Base-by-base conservation (phyloP, 2,888 invertebrate species). In the Chymomyza amoena region DNA sequence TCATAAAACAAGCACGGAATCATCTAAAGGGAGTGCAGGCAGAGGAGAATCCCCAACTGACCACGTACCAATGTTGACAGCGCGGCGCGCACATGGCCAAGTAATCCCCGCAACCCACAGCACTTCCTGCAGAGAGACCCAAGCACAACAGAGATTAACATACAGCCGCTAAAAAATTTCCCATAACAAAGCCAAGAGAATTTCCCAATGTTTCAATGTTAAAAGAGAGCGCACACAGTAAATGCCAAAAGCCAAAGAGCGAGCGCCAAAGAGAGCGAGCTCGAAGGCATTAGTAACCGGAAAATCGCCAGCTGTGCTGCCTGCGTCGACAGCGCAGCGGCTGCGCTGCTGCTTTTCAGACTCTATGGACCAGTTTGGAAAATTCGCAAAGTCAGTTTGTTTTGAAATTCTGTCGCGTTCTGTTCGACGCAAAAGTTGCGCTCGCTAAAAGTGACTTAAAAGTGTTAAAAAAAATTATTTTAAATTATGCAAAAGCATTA, bases 311-410 rank as follows among this genome's bases (percentile, higher is more conserved):
- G 32, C 66, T 28, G 16, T 20, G 66, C 64, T 60, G 71, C 20
- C 62, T 65, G 18, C 64, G 71, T 64, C 61, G 64, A 65, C 76
- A 15, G 70, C 61, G 63, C 64, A 45, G 16, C 69, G 36, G 64
- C 64, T 65, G 59, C 81, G 65, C 74, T 72, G 70, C 61, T 71
- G 78, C 71, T 70, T 78, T 83, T 79, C 75, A 65, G 80, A 74
- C 73, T 64, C 64, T 72, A 78, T 79, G 89, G 87, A 85, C 87
- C 83, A 80, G 87, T 89, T 85, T 77, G 83, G 79, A 89, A 89
- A 88, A 88, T 87, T 88, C 77, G 75, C 85, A 84, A 79, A 78
- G 75, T 89, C 84, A 89, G 90, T 89, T 89, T 88, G 81, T 84
- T 89, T 87, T 87, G 78, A 87, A 88, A 79, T 79, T 82, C 77